phyloP scores from a whole-genome alignment of 2,888 invertebrate species.

The Lucinisca nassula region DNA sequence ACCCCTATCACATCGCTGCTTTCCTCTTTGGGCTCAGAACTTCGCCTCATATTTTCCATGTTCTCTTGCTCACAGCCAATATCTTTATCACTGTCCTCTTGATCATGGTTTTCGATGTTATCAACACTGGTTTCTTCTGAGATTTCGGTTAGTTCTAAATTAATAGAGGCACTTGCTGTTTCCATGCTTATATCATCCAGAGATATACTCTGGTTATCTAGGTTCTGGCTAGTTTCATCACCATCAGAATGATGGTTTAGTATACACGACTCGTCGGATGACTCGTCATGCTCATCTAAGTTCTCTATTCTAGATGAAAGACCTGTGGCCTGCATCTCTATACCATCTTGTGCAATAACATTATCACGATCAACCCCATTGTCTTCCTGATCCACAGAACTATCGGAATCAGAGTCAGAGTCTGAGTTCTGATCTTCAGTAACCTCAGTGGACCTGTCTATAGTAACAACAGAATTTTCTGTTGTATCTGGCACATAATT shows the following conservation, averaged over 20 bases:
- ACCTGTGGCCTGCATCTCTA: conserved; percentile 58
- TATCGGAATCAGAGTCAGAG: conserved; percentile 62
- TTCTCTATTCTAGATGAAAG: conserved; percentile 57
- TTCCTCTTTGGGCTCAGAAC: neutral
- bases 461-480: conserved; percentile 16
- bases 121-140: neutral
- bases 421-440: conserved; percentile 50
- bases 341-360: conserved; percentile 51
- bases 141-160: conserved; percentile 55
- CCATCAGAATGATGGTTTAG: conserved; percentile 7
- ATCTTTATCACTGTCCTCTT: neutral
- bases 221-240: neutral
- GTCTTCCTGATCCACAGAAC: conserved; percentile 39
- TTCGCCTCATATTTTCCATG: neutral
- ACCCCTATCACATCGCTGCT: neutral
- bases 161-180: conserved; percentile 64
- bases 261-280: conserved; percentile 58
- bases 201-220: conserved; percentile 7
- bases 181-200: conserved; percentile 59
- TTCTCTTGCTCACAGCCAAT: neutral
- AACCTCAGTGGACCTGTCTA: conserved; percentile 59
- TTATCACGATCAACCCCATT: conserved; percentile 28
- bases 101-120: neutral
- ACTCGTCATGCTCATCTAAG: conserved; percentile 37
- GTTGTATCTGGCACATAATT: neutral